These are phyloP conservation scores for Drosophila subpulchrella DNA, from an alignment of 1,140 invertebrate species.

Conservation along the genomic window DNA sequence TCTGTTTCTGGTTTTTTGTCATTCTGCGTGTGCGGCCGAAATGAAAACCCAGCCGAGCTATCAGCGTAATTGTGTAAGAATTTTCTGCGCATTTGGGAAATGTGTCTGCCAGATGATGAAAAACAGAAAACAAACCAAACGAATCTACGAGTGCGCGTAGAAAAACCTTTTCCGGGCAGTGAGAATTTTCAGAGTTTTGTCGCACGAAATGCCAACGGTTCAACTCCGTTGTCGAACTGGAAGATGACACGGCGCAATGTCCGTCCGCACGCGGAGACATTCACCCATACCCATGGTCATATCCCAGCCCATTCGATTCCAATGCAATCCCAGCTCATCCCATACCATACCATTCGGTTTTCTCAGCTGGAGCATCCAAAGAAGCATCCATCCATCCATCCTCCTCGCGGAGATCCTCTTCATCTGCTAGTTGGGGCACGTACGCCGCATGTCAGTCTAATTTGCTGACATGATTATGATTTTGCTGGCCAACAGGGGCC, in stretches of 20 bases:
- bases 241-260: conserved; percentile 71
- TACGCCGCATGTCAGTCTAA: conserved; percentile 79
- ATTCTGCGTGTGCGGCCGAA: conserved; percentile 52
- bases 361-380: conserved; percentile 28
- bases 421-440: conserved; percentile 77
- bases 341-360: conserved; percentile 37
- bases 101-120: conserved; percentile 68
- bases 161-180: conserved; percentile 56
- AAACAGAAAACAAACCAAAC: conserved; percentile 47
- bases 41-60: conserved; percentile 50
- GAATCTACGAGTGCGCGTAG: conserved; percentile 4
- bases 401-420: conserved; percentile 65
- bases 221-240: conserved; percentile 75
- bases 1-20: conserved; percentile 46
- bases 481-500: conserved; percentile 59
- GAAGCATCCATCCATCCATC: conserved; percentile 31
- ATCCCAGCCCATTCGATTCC: conserved; percentile 24
- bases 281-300: conserved; percentile 53
- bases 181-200: conserved; percentile 71
- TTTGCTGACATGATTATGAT: conserved; percentile 83
- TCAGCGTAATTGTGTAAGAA: conserved; percentile 64
- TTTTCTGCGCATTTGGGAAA: conserved; percentile 70
- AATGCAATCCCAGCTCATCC: conserved; percentile 15
- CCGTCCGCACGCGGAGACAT: conserved; percentile 57
- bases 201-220: conserved; percentile 78